Percentiles rank a stretch among this genome's conserved stretches.
Conservation (phyloP, 2,888 invertebrate genomes). For the Calliopum simillimum region DNA sequence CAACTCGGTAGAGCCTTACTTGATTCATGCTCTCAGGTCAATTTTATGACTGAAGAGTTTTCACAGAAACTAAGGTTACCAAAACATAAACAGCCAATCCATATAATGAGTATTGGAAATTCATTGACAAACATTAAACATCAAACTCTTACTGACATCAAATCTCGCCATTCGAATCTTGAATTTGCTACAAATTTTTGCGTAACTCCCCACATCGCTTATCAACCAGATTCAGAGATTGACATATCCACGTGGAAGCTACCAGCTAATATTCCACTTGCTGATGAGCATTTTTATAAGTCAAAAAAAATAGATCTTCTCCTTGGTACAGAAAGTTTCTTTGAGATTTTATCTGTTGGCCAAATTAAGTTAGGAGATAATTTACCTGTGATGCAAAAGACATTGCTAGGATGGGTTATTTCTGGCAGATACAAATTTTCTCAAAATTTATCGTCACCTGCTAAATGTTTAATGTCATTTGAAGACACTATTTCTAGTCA, state of each 20-base stretch:
- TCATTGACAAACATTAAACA: conserved; percentile 36
- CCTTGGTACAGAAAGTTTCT: conserved; percentile 40
- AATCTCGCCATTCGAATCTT: conserved; percentile 35
- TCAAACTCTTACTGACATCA: conserved; percentile 40
- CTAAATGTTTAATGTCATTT: too few relatives aligned
- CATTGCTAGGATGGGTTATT: conserved; percentile 45
- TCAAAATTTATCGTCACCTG: too few relatives aligned
- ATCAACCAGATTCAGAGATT: conserved; percentile 44
- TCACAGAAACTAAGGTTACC: conserved; percentile 34
- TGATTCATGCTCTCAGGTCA: conserved; percentile 37
- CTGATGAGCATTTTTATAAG: too few relatives aligned
- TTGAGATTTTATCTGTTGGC: conserved; percentile 41
- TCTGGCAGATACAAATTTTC: conserved; percentile 35
- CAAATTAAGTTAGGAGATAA: conserved; percentile 42
- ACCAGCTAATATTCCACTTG: not conserved
- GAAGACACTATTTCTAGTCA: too few relatives aligned
- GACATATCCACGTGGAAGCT: conserved; percentile 42
- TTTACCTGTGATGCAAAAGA: conserved; percentile 45
- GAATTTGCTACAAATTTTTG: conserved; percentile 36
- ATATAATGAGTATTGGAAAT: conserved; percentile 40
- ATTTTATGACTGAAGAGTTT: conserved; percentile 38
- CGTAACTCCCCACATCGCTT: too few relatives aligned
- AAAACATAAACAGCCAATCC: conserved; percentile 23
- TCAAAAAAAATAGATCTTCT: conserved; percentile 41
- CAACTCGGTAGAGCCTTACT: too few relatives aligned